These are phyloP conservation scores for Cynocephalus volans DNA, from an alignment of 2,113 vertebrate genomes.

Conservation along the genomic window DNA sequence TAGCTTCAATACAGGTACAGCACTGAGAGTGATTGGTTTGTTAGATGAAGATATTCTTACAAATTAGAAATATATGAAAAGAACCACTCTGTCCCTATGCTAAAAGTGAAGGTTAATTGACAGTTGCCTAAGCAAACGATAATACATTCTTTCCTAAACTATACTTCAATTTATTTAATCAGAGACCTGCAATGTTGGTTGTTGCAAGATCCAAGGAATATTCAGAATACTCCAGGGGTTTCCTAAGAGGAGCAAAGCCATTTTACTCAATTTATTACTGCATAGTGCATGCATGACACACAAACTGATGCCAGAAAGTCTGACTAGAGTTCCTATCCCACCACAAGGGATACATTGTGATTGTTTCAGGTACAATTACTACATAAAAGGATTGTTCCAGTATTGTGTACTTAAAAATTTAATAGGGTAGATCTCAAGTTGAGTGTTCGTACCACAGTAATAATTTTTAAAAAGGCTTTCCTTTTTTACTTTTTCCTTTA, in stretches of 20 bases:
- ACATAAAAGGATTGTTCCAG: background rate
- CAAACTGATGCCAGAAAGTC: slow-evolving; percentile 3
- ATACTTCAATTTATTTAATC: background rate
- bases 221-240: slow-evolving; percentile 41
- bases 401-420: background rate
- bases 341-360: background rate
- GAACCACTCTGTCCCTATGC: background rate
- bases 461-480: background rate
- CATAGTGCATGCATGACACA: background rate
- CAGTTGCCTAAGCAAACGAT: slow-evolving; percentile 39
- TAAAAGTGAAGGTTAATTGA: slow-evolving; percentile 38
- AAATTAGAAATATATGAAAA: slow-evolving; percentile 33
- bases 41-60: slow-evolving; percentile 55
- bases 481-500: slow-evolving; percentile 38
- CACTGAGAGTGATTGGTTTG: slow-evolving; percentile 1
- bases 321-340: background rate
- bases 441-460: background rate
- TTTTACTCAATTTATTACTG: slow-evolving; percentile 41
- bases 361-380: slow-evolving; percentile 15
- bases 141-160: slow-evolving; percentile 14
- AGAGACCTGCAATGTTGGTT: background rate
- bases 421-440: background rate
- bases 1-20: background rate
- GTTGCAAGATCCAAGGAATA: background rate
- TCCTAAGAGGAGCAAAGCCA: slow-evolving; percentile 33